Evolutionary conservation across 2,113 vertebrate species (phyloP).

Genomic region (Callorhinus ursinus): DNA sequence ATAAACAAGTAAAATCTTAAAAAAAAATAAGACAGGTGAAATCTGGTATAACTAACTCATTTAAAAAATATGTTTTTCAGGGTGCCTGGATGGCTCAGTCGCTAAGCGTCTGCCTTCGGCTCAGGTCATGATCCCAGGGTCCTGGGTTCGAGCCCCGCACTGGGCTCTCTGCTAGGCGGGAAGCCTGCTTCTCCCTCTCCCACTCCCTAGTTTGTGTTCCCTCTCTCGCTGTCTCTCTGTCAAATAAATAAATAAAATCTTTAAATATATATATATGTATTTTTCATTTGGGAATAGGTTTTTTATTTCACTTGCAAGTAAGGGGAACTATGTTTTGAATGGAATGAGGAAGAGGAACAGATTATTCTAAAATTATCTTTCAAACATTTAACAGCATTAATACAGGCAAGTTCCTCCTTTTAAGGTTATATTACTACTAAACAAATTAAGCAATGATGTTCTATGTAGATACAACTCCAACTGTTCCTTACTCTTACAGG

Average conservation of each 20-base stretch:
- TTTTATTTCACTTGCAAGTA: conserved; percentile 18
- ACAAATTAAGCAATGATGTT: neutral
- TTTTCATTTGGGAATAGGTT: conserved; percentile 32
- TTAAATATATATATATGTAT: neutral
- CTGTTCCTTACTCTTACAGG: neutral
- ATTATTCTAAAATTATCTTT: conserved; percentile 52
- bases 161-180: no score
- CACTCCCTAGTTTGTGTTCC: no score
- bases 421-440: neutral
- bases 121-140: no score
- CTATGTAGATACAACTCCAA: neutral
- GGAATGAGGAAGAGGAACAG: neutral
- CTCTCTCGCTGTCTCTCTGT: no score
- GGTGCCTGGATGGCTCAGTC: no score
- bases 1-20: no score
- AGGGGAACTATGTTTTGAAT: neutral
- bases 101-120: no score
- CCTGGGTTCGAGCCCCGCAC: no score
- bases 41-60: conserved; percentile 8
- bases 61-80: neutral
- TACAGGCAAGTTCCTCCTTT: neutral
- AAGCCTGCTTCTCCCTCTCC: no score
- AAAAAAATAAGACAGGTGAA: neutral
- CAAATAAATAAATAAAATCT: no score
- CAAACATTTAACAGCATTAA: conserved; percentile 4